phyloP scores from a whole-genome alignment of 2,113 vertebrate species.

The Myrmecobius fasciatus region DNA sequence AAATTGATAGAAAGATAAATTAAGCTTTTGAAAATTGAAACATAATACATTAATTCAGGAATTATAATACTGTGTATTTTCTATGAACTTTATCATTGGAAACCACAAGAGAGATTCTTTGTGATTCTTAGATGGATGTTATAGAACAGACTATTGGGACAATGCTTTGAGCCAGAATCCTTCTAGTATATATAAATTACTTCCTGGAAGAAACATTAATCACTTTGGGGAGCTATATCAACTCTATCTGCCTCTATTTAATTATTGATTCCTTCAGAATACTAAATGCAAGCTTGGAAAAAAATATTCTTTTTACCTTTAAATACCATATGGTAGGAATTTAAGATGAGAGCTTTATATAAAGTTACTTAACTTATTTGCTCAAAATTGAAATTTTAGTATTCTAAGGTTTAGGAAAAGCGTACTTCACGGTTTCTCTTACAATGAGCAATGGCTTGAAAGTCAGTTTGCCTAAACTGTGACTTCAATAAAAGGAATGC shows the following conservation, averaged over 20 bases:
- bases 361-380: neutral
- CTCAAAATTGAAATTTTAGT: neutral
- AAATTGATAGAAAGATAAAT: neutral
- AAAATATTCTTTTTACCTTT: neutral
- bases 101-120: neutral
- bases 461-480: accelerated
- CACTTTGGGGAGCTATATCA: accelerated
- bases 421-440: neutral
- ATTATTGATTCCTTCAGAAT: neutral
- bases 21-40: neutral
- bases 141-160: neutral
- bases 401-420: slow-evolving; percentile 6
- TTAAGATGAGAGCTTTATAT: neutral
- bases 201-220: neutral
- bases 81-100: neutral
- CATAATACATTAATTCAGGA: neutral
- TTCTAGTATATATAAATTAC: neutral
- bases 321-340: neutral
- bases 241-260: no score
- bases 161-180: neutral
- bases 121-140: neutral
- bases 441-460: accelerated
- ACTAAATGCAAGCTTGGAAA: neutral
- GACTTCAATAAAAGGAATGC: neutral
- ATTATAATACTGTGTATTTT: neutral